phyloP scores from a whole-genome alignment of 2,888 invertebrate species.

The Drosophila meridiana region DNA sequence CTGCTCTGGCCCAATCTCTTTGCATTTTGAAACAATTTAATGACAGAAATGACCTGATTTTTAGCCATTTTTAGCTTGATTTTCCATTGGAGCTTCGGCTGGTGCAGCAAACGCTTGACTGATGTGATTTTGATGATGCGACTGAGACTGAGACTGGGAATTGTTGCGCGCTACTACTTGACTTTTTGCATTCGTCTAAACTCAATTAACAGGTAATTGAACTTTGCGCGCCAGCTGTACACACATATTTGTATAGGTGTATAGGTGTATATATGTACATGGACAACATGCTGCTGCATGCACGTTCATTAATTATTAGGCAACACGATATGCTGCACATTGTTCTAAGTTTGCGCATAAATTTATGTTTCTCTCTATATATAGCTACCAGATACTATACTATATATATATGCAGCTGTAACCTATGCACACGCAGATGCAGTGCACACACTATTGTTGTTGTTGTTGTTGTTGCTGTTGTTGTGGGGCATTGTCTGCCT shows the following conservation, averaged over 20 bases:
- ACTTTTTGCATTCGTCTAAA: conserved; percentile 77
- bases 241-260: no score
- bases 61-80: not conserved
- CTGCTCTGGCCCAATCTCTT: conserved; percentile 52
- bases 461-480: conserved; percentile 13
- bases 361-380: conserved; percentile 59
- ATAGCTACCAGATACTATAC: not conserved
- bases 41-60: conserved; percentile 71
- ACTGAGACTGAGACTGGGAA: conserved; percentile 52
- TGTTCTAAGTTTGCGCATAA: conserved; percentile 80
- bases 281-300: conserved; percentile 18
- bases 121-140: conserved; percentile 74
- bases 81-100: conserved; percentile 11
- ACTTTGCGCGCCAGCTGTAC: conserved; percentile 49
- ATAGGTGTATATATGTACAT: not conserved
- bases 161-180: conserved; percentile 46
- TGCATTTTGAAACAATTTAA: conserved; percentile 74
- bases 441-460: conserved; percentile 32
- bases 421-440: conserved; percentile 72
- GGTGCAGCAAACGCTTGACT: conserved; percentile 42
- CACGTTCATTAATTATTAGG: conserved; percentile 77
- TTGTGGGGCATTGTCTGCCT: conserved; percentile 59
- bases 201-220: conserved; percentile 80
- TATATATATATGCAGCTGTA: conserved; percentile 43
- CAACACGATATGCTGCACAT: conserved; percentile 75